A percentile compares a stretch with the other conserved stretches of the same genome.
Conservation (phyloP, 2,797 vertebrate genomes). For the Florisuga fusca region DNA sequence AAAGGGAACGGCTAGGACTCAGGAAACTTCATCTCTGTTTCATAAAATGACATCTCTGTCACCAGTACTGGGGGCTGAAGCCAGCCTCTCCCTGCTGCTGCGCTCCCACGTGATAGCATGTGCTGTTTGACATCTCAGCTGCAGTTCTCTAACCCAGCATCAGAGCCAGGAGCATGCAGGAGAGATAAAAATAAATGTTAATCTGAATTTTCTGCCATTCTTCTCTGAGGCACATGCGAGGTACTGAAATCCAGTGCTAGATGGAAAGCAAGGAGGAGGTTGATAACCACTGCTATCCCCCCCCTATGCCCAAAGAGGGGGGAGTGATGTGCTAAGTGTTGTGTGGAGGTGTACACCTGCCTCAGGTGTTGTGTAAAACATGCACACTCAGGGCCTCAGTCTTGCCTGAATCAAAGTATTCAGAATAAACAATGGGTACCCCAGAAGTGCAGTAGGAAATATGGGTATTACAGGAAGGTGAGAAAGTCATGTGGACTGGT, state of each 20-base stretch:
- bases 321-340: accelerated
- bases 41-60: background rate
- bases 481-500: background rate
- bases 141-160: background rate
- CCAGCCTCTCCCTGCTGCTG: background rate
- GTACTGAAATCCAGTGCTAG: background rate
- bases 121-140: background rate
- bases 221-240: background rate
- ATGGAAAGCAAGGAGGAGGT: background rate
- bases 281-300: background rate
- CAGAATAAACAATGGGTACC: background rate
- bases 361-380: background rate
- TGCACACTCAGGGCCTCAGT: background rate
- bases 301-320: background rate
- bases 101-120: background rate
- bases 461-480: accelerated
- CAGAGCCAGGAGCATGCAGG: background rate
- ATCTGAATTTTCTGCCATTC: background rate
- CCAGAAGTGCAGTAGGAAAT: background rate
- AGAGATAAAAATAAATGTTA: background rate
- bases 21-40: slow-evolving; percentile 18
- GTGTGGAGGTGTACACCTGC: background rate
- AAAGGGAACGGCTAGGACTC: background rate
- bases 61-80: background rate
- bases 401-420: background rate